phyloP scores from a whole-genome alignment of 2,888 invertebrate genomes.

The Diaperis boleti region DNA sequence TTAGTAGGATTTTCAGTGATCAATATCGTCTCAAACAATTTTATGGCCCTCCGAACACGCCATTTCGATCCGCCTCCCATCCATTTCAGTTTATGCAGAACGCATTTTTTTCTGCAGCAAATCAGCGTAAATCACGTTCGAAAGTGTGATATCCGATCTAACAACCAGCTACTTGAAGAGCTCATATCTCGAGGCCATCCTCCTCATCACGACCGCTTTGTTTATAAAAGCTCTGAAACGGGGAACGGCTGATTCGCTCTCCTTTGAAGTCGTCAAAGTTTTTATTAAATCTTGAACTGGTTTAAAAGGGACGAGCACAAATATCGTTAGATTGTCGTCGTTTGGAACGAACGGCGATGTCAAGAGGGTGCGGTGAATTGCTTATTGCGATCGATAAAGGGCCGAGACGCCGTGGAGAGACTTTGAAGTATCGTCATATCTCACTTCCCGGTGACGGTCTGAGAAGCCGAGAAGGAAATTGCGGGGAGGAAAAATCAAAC shows the following conservation, averaged over 20 bases:
- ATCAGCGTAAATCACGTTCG: constrained; percentile 12
- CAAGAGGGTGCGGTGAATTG: constrained; percentile 51
- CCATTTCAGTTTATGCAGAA: constrained; percentile 2
- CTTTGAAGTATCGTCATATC: constrained; percentile 16
- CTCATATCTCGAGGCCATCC: constrained; percentile 2
- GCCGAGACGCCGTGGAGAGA: constrained; percentile 24
- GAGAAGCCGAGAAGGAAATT: background rate
- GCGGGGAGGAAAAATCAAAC: background rate
- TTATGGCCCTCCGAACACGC: too few relatives aligned
- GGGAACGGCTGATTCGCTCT: constrained; percentile 23
- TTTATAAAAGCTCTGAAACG: constrained; percentile 17
- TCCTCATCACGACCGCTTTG: constrained; percentile 25
- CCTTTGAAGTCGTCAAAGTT: constrained; percentile 31
- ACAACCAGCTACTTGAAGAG: constrained; percentile 17
- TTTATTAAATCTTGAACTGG: constrained; percentile 36
- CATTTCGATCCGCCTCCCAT: too few relatives aligned
- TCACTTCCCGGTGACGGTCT: constrained; percentile 19
- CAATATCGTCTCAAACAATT: too few relatives aligned
- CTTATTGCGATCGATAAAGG: constrained; percentile 44
- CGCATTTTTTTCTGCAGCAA: background rate
- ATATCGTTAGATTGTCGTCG: constrained; percentile 40
- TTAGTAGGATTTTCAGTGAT: too few relatives aligned
- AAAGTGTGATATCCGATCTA: constrained; percentile 19
- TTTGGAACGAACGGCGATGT: constrained; percentile 44
- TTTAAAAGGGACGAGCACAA: constrained; percentile 25